Conservation (phyloP, 2,113 vertebrate genomes). For the Centrocercus urophasianus region DNA sequence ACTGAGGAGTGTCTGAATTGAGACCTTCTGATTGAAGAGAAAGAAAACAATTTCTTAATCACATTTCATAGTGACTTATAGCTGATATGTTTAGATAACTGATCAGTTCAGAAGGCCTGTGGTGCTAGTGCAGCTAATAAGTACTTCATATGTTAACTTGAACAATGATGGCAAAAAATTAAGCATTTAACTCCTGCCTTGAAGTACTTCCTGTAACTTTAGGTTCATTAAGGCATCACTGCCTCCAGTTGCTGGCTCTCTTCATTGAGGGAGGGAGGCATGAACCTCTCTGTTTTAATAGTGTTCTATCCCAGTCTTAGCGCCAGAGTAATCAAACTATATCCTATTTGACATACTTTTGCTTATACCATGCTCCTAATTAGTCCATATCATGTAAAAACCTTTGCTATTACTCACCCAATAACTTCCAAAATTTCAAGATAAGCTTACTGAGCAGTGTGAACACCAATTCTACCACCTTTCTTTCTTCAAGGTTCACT, state of each 20-base stretch:
- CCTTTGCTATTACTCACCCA: not conserved
- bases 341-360: not conserved
- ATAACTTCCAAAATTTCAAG: not conserved
- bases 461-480: not conserved
- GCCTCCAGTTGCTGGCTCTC: not conserved
- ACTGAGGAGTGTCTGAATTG: not conserved
- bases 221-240: not conserved
- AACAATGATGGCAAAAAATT: not conserved
- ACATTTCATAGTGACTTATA: not conserved
- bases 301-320: not conserved
- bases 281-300: not conserved
- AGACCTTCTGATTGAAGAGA: not conserved
- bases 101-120: not conserved
- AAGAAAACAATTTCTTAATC: not conserved
- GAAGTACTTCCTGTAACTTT: not conserved
- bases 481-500: not conserved
- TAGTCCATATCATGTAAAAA: not conserved
- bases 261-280: not conserved
- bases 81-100: not conserved
- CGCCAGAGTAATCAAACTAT: not conserved
- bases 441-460: not conserved
- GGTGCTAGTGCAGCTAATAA: not conserved
- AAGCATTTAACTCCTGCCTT: not conserved
- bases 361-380: not conserved
- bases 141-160: not conserved